Base-by-base conservation (phyloP, 2,888 invertebrate species). In the Pseudoips prasinana region DNA sequence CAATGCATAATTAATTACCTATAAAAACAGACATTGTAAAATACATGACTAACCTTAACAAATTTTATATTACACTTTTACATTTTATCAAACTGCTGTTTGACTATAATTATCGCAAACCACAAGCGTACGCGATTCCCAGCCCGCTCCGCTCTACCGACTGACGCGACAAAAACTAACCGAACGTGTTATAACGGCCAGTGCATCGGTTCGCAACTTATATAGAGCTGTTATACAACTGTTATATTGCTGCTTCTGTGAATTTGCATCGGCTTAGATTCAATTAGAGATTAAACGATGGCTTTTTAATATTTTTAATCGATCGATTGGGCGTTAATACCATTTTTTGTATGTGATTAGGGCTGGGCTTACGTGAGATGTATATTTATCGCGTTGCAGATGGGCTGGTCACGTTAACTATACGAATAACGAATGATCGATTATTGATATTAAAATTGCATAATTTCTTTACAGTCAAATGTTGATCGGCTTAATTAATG, bases 101-200 rank as follows among this genome's bases (percentile, higher is more conserved):
- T 14, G 3, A 3, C 3, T 14, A 5, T 14, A 14, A 14, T n/a
- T 20, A 20, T 20, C 25, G 17, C 36, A 49, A 53, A 39, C 46
- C 41, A 53, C 39, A 55, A 39, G 46, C 39, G 11, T 28, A 36
- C 39, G 55, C 55, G 55, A 25, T 38, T 38, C 22, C 11, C 22
- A 18, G 29, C 22, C 50, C 42, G 47, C 45, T 42, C 55, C 56
- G 35, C 48, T 34, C 46, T 34, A 34, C 43, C 37, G 43, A 27
- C 44, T 29, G 25, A 30, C 17, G 17, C 19, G 52, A 72, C 72
- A 83, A 83, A 84, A 84, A 84, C 73, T 74, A 49, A 38, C 72
- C 69, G 53, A 68, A 70, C 81, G 64, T 62, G 77, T 74, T 72
- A 71, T 75, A 81, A 79, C 81, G 77, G 81, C 67, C 63, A 43